These are phyloP conservation scores for Halichoeres trimaculatus DNA, from an alignment of 2,113 vertebrate species.

Conservation along the genomic window DNA sequence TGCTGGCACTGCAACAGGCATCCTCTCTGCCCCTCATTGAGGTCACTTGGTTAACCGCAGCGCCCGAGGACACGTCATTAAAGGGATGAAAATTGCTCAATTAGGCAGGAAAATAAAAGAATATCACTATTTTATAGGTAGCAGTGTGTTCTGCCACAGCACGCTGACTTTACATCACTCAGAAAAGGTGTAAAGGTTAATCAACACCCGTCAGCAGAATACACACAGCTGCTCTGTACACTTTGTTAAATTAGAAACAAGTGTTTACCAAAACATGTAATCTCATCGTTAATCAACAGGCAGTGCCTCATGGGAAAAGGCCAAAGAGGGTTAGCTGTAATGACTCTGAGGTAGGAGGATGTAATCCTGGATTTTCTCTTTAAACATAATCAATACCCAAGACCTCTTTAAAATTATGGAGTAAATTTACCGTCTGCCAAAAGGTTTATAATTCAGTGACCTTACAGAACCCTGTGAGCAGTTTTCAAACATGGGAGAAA, in stretches of 20 bases:
- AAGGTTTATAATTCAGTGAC: neutral
- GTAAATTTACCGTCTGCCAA: neutral
- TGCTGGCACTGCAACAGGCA: slow-evolving; percentile 19
- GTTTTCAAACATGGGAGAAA: neutral
- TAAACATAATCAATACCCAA: neutral
- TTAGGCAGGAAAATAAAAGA: slow-evolving; percentile 5
- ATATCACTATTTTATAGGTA: neutral
- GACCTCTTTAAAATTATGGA: neutral
- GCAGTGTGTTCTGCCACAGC: neutral
- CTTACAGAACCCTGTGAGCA: neutral
- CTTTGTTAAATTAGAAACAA: slow-evolving; percentile 24
- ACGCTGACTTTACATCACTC: neutral
- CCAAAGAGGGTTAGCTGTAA: slow-evolving; percentile 13
- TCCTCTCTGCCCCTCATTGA: neutral
- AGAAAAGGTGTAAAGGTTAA: slow-evolving; percentile 5
- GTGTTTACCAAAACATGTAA: slow-evolving; percentile 38
- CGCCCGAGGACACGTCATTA: slow-evolving; percentile 20
- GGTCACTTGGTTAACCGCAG: slow-evolving; percentile 35
- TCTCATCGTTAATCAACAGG: slow-evolving; percentile 43
- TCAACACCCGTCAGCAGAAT: neutral
- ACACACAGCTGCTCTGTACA: neutral
- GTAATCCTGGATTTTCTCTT: neutral
- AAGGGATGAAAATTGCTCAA: neutral
- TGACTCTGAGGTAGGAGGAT: neutral
- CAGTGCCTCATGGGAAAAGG: slow-evolving; percentile 9